Evolutionary conservation across 2,113 vertebrate genomes (phyloP), one percentile per base, ranked within the genome.

Genomic region (Cyrtonyx montezumae): DNA sequence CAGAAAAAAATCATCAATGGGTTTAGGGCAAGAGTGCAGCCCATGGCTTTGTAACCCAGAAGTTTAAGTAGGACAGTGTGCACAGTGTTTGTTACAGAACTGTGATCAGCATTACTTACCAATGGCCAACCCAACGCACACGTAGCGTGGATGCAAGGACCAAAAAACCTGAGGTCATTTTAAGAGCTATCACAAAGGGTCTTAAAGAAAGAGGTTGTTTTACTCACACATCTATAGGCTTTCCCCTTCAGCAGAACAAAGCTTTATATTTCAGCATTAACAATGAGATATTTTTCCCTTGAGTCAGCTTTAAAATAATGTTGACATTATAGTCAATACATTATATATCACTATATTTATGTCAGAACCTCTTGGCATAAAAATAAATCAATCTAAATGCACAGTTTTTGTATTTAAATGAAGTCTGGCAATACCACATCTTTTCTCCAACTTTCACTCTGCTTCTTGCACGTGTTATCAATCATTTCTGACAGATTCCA

Each of bases 221-320:
- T 86, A 81, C 43, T 55, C 21, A 2, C 37, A 40, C 43, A 69
- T 90, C 51, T 56, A 43, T 17, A 48, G 66, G 10, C 0, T 66
- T 56, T 37, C 34, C 46, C 85, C 46, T 75, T 48, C 79, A 75
- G 93, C 78, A 85, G 56, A 71, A 62, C 56, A 67, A 73, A 71
- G 61, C 22, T 28, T 55, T 65, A 53, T 74, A 94, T 87, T 91
- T 88, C 94, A 95, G 85, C 68, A 83, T 48, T 49, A 87, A 85
- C 97, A 95, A 91, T 5, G 58, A 87, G 81, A 40, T 80, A 59
- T 96, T 94, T 96, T 93, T 90, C 81, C 53, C 96, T 92, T 6
- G 68, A 97, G 91, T 96, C 97, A 97, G 97, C 96, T 96, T 96
- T 95, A 87, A 96, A 97, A 93, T 89, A 85, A 97, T 51, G 79